phyloP scores from a whole-genome alignment of 2,888 invertebrate genomes.

The Vandiemenella viatica region DNA sequence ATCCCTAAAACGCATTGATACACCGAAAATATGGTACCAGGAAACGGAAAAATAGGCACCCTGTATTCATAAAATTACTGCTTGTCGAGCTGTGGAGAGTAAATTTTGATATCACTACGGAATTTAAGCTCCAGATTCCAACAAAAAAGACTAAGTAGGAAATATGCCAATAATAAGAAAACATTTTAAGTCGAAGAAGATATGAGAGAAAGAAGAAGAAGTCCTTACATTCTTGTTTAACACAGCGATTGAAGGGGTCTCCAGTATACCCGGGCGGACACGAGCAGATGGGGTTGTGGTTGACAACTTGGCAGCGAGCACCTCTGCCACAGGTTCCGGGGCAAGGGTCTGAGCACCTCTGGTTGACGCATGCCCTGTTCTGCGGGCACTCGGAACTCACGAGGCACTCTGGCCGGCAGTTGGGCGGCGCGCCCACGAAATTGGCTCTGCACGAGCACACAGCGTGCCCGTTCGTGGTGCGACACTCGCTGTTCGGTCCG shows the following conservation, averaged over 20 bases:
- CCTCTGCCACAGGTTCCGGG: conserved; percentile 47
- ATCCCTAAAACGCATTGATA: too few relatives aligned
- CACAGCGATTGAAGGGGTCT: conserved; percentile 44
- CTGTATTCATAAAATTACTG: too few relatives aligned
- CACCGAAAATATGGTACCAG: too few relatives aligned
- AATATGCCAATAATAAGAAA: too few relatives aligned
- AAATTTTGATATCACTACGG: too few relatives aligned
- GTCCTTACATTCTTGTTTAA: conserved; percentile 24
- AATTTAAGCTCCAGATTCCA: too few relatives aligned
- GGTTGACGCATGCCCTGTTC: conserved; percentile 43
- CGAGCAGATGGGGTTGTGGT: conserved; percentile 52
- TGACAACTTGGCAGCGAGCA: conserved; percentile 49
- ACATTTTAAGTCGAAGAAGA: too few relatives aligned
- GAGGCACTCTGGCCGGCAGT: conserved; percentile 49
- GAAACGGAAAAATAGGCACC: too few relatives aligned
- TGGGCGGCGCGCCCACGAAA: conserved; percentile 48
- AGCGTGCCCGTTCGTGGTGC: conserved; percentile 42
- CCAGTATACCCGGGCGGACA: conserved; percentile 45
- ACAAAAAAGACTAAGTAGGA: too few relatives aligned
- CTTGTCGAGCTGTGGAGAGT: too few relatives aligned
- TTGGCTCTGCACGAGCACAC: conserved; percentile 44
- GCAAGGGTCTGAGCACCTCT: conserved; percentile 51
- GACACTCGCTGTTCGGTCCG: conserved; percentile 49
- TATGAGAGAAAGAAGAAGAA: too few relatives aligned
- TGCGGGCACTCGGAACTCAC: conserved; percentile 50